Evolutionary conservation across 2,797 vertebrate genomes (phyloP).

Genomic region (Tragopan temminckii): DNA sequence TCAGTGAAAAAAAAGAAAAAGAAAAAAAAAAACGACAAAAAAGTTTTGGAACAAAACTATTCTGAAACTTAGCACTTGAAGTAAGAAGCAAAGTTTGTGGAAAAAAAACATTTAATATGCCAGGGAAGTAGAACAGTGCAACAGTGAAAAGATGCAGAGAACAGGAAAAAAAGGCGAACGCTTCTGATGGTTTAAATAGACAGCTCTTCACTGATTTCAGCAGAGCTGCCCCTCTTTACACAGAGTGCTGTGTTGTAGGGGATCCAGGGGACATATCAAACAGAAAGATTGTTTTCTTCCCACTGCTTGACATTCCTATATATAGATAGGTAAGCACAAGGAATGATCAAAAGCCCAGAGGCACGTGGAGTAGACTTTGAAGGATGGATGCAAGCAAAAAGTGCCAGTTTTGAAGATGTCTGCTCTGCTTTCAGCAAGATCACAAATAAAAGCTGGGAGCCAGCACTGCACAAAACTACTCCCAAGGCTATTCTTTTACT

Average conservation of each 20-base stretch:
- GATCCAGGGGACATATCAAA: slow-evolving; percentile 15
- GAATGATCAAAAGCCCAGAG: slow-evolving; percentile 36
- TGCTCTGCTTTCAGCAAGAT: background rate
- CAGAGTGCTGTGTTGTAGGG: background rate
- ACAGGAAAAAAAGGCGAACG: background rate
- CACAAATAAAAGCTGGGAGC: slow-evolving; percentile 34
- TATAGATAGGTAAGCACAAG: slow-evolving; percentile 8
- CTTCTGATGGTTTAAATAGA: background rate
- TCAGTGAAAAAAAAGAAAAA: background rate
- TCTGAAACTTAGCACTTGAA: background rate
- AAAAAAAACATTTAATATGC: background rate
- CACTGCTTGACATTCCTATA: background rate
- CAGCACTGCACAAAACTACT: slow-evolving; percentile 26
- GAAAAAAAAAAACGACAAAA: background rate
- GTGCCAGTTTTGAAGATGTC: slow-evolving; percentile 1
- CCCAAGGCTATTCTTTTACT: slow-evolving; percentile 51
- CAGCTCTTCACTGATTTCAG: background rate
- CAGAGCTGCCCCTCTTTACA: slow-evolving; percentile 15
- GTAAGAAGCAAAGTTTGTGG: background rate
- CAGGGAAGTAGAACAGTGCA: background rate
- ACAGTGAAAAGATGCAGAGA: background rate
- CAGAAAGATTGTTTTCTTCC: background rate
- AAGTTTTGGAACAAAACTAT: background rate
- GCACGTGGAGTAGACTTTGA: background rate
- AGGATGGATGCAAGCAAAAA: slow-evolving; percentile 49